These are phyloP conservation scores for Alethe diademata DNA, from an alignment of 2,113 vertebrate species.

Conservation along the genomic window DNA sequence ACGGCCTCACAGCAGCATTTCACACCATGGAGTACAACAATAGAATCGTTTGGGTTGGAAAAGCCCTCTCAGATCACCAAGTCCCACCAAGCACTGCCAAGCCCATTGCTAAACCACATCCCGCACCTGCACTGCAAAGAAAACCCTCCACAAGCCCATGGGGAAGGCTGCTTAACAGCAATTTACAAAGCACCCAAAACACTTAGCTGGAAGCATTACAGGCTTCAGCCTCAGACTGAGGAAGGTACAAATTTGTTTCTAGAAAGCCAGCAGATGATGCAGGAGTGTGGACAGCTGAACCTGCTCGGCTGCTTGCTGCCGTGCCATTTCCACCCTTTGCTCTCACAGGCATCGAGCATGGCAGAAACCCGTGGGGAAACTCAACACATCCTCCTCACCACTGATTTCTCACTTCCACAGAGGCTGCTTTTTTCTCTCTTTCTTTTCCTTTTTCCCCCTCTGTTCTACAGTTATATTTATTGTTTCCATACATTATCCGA, in stretches of 20 bases:
- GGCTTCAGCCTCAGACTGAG: neutral
- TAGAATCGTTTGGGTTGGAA: fast-evolving
- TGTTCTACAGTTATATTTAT: neutral
- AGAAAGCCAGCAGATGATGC: neutral
- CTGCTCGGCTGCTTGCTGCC: fast-evolving
- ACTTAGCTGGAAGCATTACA: neutral
- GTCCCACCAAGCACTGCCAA: neutral
- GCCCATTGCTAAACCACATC: too few species aligned
- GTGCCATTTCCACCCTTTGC: fast-evolving
- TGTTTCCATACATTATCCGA: neutral
- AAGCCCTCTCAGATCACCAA: neutral
- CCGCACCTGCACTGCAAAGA: fast-evolving
- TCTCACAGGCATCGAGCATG: fast-evolving
- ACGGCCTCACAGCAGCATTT: neutral
- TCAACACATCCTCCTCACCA: neutral
- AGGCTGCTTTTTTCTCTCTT: neutral
- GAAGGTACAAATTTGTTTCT: neutral
- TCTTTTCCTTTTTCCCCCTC: fast-evolving
- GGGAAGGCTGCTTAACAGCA: neutral
- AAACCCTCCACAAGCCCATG: fast-evolving
- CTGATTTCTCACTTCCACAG: neutral
- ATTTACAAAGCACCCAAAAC: neutral
- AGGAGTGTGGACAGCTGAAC: neutral
- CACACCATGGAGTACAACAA: neutral
- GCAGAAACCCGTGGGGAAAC: neutral